Conservation (phyloP, 2,888 invertebrate species). For the Euplagia quadripunctaria region DNA sequence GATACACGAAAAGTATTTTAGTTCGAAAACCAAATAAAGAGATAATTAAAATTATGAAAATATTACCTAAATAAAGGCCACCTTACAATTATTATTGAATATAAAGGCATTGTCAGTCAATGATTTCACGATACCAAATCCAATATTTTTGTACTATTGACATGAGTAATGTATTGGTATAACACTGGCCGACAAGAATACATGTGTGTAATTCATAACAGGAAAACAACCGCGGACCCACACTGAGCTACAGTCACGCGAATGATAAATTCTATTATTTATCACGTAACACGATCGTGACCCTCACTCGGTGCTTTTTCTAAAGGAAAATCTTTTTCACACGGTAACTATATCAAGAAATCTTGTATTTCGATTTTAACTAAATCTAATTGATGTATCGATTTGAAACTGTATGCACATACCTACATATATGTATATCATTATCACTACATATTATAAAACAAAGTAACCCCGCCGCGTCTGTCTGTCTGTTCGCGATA, state of each 20-base stretch:
- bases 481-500: too few relatives aligned
- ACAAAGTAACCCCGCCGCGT: too few relatives aligned
- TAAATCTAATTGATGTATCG: not conserved
- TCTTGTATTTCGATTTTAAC: not conserved
- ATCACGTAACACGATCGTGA: constrained; percentile 57
- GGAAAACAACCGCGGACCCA: constrained; percentile 41
- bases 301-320: constrained; percentile 39
- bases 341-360: constrained; percentile 35
- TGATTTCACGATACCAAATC: not conserved
- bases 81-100: too few relatives aligned
- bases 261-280: constrained; percentile 62
- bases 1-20: too few relatives aligned
- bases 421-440: not conserved
- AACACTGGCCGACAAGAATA: constrained; percentile 46
- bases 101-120: too few relatives aligned
- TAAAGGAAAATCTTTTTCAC: constrained; percentile 63
- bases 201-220: constrained; percentile 55
- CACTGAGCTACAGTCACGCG: constrained; percentile 44
- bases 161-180: constrained; percentile 16
- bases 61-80: too few relatives aligned
- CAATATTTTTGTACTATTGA: not conserved
- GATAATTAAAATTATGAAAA: too few relatives aligned
- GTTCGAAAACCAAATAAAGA: too few relatives aligned
- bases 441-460: too few relatives aligned
- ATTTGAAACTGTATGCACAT: not conserved